Conservation (phyloP, 2,888 invertebrate species). For the Drosophila infuscata region DNA sequence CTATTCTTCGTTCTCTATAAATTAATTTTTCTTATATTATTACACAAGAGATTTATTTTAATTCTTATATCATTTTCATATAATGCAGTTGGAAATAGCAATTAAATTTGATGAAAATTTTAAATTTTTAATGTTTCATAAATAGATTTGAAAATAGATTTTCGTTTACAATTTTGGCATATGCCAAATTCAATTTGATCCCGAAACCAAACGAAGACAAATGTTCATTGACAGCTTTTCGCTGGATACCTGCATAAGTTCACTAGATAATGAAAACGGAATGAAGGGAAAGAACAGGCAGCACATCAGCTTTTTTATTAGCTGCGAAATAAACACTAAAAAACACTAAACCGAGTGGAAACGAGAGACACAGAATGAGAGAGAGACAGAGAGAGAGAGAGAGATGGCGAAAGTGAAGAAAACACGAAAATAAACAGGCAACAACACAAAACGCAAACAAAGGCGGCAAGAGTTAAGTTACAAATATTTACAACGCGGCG, state of each 20-base stretch:
- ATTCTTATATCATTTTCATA: no score
- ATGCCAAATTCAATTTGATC: conserved; percentile 10
- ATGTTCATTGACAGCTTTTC: conserved; percentile 57
- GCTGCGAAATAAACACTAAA: conserved; percentile 65
- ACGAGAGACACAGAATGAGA: not conserved
- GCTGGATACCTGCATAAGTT: conserved; percentile 39
- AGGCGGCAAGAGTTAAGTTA: conserved; percentile 75
- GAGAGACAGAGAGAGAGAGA: not conserved
- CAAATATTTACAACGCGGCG: conserved; percentile 75
- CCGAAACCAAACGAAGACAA: conserved; percentile 33
- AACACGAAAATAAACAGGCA: conserved; percentile 69
- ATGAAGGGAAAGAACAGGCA: conserved; percentile 34
- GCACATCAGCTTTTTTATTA: conserved; percentile 76
- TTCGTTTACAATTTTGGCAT: conserved; percentile 6
- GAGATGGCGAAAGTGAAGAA: conserved; percentile 15
- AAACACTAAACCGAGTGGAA: conserved; percentile 2
- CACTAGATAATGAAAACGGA: conserved; percentile 25
- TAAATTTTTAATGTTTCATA: not conserved
- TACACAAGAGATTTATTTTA: no score
- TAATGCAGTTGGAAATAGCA: not conserved
- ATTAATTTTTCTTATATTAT: no score
- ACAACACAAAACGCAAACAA: conserved; percentile 65
- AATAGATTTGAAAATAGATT: not conserved
- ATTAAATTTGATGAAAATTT: not conserved
- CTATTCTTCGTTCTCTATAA: no score